A percentile compares a stretch with the other conserved stretches of the same genome.
phyloP scores from a whole-genome alignment of 2,888 invertebrate species.

The Ectropis crepuscularia region DNA sequence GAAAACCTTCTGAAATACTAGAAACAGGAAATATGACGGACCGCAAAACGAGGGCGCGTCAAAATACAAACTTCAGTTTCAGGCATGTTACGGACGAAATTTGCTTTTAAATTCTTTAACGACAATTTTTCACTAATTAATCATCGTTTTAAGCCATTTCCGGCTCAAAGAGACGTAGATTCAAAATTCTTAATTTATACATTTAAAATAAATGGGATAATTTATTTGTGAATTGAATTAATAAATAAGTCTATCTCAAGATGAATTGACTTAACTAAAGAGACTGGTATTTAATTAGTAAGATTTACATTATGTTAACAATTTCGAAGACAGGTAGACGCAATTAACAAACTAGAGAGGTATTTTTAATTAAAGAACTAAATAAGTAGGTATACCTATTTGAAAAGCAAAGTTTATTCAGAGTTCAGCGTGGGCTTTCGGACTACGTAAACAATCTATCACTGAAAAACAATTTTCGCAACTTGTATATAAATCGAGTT shows the following conservation, averaged over 20 bases:
- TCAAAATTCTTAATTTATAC: slow-evolving; percentile 27
- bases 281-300: slow-evolving; percentile 22
- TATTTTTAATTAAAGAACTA: slow-evolving; percentile 11
- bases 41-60: slow-evolving; percentile 3
- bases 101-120: slow-evolving; percentile 37
- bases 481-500: slow-evolving; percentile 42
- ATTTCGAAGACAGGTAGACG: slow-evolving; percentile 1
- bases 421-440: slow-evolving; percentile 46
- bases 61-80: slow-evolving; percentile 33
- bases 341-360: not conserved
- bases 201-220: slow-evolving; percentile 26
- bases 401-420: slow-evolving; percentile 45
- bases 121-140: slow-evolving; percentile 38
- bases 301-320: slow-evolving; percentile 15
- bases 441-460: slow-evolving; percentile 47
- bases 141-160: slow-evolving; percentile 27
- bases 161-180: slow-evolving; percentile 11
- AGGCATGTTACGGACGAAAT: slow-evolving; percentile 35
- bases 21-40: slow-evolving; percentile 1
- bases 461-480: slow-evolving; percentile 42
- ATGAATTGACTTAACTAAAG: slow-evolving; percentile 15
- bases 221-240: slow-evolving; percentile 21
- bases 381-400: slow-evolving; percentile 6
- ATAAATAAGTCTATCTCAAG: slow-evolving; percentile 9
- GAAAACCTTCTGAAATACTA: too few species aligned